Conservation (phyloP, 1,140 invertebrate genomes). For the Apocrypta bakeri region DNA sequence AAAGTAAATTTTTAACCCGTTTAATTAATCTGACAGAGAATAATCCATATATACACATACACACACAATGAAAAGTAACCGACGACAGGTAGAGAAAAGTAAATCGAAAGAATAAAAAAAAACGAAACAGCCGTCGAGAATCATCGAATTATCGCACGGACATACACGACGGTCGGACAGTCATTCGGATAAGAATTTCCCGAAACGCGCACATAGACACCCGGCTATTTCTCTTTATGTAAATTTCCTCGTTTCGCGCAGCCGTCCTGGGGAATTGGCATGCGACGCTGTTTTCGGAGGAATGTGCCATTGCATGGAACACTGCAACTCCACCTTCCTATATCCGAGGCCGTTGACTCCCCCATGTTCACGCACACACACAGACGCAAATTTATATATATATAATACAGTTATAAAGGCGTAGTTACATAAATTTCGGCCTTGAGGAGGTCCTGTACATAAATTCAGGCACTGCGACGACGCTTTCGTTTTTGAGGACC, state of each 20-base stretch:
- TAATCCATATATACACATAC: no score
- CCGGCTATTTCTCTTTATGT: constrained; percentile 45
- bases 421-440: constrained; percentile 45
- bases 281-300: constrained; percentile 30
- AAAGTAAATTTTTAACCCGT: no score
- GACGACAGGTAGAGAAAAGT: no score
- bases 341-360: background rate
- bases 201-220: background rate
- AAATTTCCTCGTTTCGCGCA: constrained; percentile 41
- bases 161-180: background rate
- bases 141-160: constrained; percentile 11
- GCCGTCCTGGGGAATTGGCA: constrained; percentile 36
- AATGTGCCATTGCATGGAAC: background rate
- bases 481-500: background rate
- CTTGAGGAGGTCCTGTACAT: constrained; percentile 36
- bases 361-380: no score
- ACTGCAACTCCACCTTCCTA: background rate
- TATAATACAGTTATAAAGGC: background rate
- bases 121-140: background rate
- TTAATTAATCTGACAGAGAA: no score
- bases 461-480: constrained; percentile 16
- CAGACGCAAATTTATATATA: background rate
- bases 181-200: constrained; percentile 23
- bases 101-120: background rate
- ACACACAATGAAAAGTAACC: no score